Evolutionary conservation across 2,797 vertebrate species (phyloP).

Genomic region (Sebastes aleutianus): DNA sequence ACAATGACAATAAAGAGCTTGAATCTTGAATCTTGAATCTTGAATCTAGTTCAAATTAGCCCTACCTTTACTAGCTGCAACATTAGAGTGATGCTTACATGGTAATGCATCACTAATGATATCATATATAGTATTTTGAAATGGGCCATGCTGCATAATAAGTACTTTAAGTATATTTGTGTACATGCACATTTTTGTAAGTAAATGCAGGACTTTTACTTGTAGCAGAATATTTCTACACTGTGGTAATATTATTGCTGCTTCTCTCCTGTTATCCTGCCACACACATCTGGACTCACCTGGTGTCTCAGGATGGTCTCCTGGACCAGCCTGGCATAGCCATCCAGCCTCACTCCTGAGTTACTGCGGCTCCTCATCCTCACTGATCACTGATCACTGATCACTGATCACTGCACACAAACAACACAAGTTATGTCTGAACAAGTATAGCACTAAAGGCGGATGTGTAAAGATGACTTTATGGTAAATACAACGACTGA

Average conservation of each 20-base stretch:
- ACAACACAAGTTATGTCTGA: not conserved
- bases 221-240: not conserved
- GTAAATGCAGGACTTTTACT: not conserved
- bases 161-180: not conserved
- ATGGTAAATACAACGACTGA: rapidly evolving
- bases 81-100: not conserved
- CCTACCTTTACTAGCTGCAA: not conserved
- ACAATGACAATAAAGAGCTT: too few species aligned
- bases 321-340: slow-evolving; percentile 91
- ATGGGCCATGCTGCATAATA: not conserved
- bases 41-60: too few species aligned
- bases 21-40: too few species aligned
- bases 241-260: not conserved
- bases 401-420: slow-evolving; percentile 41
- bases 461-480: not conserved
- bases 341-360: slow-evolving; percentile 94
- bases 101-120: not conserved
- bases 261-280: not conserved
- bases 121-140: not conserved
- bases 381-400: slow-evolving; percentile 10
- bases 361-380: slow-evolving; percentile 97
- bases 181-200: not conserved
- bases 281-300: slow-evolving; percentile 74
- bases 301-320: slow-evolving; percentile 94
- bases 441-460: not conserved